phyloP scores from a whole-genome alignment of 2,888 invertebrate genomes.

The Aricia artaxerxes region DNA sequence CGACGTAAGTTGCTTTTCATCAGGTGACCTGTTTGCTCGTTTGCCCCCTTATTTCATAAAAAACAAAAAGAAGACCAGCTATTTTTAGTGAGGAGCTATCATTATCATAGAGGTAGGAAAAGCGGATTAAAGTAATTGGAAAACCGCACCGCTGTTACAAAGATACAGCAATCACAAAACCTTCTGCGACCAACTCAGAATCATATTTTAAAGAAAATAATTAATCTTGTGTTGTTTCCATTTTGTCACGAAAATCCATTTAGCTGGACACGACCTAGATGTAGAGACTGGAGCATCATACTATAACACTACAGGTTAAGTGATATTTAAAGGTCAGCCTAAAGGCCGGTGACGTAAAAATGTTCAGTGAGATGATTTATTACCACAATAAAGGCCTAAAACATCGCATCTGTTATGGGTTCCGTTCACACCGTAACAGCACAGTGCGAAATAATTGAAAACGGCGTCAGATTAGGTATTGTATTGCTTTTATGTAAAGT shows the following conservation, averaged over 20 bases:
- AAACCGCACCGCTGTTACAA: too few relatives aligned
- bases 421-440: not conserved
- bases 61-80: too few relatives aligned
- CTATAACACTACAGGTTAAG: not conserved
- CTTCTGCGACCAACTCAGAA: not conserved
- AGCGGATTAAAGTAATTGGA: too few relatives aligned
- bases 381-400: not conserved
- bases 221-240: not conserved
- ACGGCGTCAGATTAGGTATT: not conserved
- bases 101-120: too few relatives aligned
- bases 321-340: conserved; percentile 11
- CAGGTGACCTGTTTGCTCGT: too few relatives aligned
- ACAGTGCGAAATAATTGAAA: not conserved
- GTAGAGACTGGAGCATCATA: not conserved
- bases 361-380: not conserved
- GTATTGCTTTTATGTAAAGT: not conserved
- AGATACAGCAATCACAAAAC: too few relatives aligned
- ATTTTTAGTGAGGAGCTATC: too few relatives aligned
- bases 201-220: not conserved
- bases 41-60: too few relatives aligned
- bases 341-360: conserved; percentile 2
- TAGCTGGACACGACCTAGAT: not conserved
- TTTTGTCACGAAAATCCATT: not conserved
- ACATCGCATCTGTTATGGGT: not conserved
- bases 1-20: too few relatives aligned